These are phyloP conservation scores for Zeugodacus cucurbitae DNA, from an alignment of 1,140 invertebrate genomes.

Conservation along the genomic window DNA sequence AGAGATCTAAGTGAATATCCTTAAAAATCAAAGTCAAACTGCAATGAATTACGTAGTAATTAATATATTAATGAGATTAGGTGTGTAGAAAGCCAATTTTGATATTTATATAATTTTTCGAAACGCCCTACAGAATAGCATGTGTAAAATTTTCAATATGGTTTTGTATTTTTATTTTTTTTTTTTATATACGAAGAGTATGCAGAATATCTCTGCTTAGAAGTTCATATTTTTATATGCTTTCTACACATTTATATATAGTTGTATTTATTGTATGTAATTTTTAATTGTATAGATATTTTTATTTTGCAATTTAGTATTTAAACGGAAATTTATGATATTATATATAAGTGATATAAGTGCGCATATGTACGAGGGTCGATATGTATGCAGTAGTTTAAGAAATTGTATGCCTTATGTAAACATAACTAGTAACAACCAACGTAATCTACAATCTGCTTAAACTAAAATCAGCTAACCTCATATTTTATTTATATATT, in stretches of 20 bases:
- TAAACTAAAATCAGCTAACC: conserved; percentile 9
- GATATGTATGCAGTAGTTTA: background rate
- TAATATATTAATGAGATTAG: background rate
- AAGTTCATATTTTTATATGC: background rate
- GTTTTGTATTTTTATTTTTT: too few relatives aligned
- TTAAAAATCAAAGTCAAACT: background rate
- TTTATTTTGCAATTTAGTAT: conserved; percentile 22
- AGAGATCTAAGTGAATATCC: background rate
- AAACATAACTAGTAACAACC: background rate
- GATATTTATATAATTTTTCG: background rate
- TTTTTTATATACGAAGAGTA: background rate
- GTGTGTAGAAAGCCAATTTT: background rate
- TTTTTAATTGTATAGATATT: background rate
- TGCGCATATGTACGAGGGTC: background rate
- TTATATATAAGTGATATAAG: conserved; percentile 18
- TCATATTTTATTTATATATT: background rate
- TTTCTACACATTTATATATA: background rate
- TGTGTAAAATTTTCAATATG: too few relatives aligned
- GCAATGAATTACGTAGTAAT: background rate
- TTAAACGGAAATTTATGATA: conserved; percentile 27
- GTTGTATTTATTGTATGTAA: background rate
- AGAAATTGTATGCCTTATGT: background rate
- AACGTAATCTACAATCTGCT: background rate
- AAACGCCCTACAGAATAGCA: too few relatives aligned
- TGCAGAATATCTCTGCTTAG: too few relatives aligned